phyloP scores from a whole-genome alignment of 2,113 vertebrate species.

The Struthidea cinerea region DNA sequence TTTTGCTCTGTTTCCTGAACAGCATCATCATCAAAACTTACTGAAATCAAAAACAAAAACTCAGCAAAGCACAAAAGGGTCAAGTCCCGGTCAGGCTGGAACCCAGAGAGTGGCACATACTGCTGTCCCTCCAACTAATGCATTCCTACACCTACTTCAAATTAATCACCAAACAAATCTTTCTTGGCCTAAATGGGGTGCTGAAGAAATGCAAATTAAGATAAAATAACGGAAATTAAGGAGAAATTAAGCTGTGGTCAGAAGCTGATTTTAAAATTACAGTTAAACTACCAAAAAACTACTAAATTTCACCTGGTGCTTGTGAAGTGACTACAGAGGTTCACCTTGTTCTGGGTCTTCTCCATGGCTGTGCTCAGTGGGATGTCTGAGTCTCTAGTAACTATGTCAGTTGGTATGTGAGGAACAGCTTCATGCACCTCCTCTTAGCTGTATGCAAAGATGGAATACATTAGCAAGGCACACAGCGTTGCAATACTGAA shows the following conservation, averaged over 20 bases:
- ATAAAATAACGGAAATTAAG: background rate
- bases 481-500: background rate
- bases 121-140: background rate
- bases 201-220: background rate
- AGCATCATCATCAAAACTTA: conserved; percentile 21
- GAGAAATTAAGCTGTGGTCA: background rate
- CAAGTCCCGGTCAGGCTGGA: background rate
- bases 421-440: background rate
- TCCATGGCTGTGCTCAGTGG: background rate
- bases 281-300: background rate
- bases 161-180: background rate
- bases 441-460: background rate
- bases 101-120: background rate
- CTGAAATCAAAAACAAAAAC: conserved; percentile 31
- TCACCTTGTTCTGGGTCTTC: background rate
- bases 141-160: background rate
- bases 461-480: background rate
- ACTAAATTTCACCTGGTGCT: background rate
- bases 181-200: background rate
- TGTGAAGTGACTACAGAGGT: background rate
- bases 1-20: conserved; percentile 46
- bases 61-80: background rate
- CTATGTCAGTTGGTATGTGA: background rate
- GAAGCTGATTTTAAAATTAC: background rate
- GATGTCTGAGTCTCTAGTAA: background rate